Base-by-base conservation (phyloP, 2,888 invertebrate genomes). In the Gymnoscelis rufifasciata region DNA sequence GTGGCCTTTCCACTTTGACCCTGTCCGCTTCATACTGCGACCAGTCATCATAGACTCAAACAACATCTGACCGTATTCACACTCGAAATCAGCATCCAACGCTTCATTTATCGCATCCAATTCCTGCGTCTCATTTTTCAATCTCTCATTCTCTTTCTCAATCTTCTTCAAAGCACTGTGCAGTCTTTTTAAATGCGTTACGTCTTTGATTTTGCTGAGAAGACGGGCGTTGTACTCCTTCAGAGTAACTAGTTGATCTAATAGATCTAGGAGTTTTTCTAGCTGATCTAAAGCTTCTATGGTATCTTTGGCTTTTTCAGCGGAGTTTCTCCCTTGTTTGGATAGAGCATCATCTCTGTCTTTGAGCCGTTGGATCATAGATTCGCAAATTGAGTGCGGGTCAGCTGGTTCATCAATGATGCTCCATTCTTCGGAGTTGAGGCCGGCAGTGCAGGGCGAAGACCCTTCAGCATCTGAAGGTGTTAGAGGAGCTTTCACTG, bases 231-330 rank as follows among this genome's bases (percentile, higher is more conserved):
- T 94, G 55, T 94, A 92, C 61, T 94, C 92, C 54, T 92, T 90
- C 27, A 95, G 77, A 30, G 91, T 90, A 4, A 94, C 86, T 55
- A 95, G 90, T 64, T 95, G 93, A 64, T 95, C 94, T 74, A 96
- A 89, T 24, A 96, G 78, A 50, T 91, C 91, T 60, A 95, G 91
- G 5, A 96, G 86, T 60, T 93, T 93, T 57, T 94, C 95, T 38
- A 96, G 74, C 64, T 96, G 95, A 63, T 95, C 94, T 52, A 96
- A 90, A 0, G 92, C 91, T 57, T 92, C 91, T 7, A 92, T 81
- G 0, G 92, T 90, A 11, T 90, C 90, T 56, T 91, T 83, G 0
- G 90, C 89, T 24, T 84, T 89, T 2, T 87, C 74, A 35, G 92
- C 91, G 2, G 89, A 75, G 8, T 90, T 86, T 43, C 81, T 90